These are phyloP conservation scores for Theristicus caerulescens DNA, from an alignment of 2,113 vertebrate species.

Conservation along the genomic window DNA sequence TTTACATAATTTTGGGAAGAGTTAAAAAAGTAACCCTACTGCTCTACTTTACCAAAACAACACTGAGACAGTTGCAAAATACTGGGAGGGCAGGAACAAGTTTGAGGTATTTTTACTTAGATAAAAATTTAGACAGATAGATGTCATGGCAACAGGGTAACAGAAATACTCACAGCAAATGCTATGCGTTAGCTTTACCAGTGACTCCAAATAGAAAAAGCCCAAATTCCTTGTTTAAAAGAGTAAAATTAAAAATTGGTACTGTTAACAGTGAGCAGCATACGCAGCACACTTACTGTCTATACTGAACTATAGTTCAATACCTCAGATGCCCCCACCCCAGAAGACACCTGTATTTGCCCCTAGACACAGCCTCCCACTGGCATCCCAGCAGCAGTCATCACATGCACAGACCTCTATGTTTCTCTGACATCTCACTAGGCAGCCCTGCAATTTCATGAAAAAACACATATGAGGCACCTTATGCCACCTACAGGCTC, in stretches of 20 bases:
- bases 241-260: background rate
- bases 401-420: background rate
- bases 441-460: background rate
- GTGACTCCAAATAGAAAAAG: background rate
- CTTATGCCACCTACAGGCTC: conserved; percentile 39
- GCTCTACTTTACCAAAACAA: background rate
- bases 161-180: background rate
- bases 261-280: background rate
- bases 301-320: background rate
- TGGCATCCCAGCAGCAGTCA: background rate
- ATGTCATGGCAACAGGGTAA: background rate
- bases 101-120: background rate
- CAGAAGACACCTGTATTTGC: background rate
- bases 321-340: background rate
- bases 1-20: background rate
- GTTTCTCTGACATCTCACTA: background rate
- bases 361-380: background rate
- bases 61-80: background rate
- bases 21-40: background rate
- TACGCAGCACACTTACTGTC: background rate
- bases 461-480: background rate
- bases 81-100: background rate
- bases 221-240: background rate
- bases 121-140: background rate
- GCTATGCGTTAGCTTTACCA: background rate